Evolutionary conservation across 2,113 vertebrate genomes (phyloP).

Genomic region (Bothrops jararaca): DNA sequence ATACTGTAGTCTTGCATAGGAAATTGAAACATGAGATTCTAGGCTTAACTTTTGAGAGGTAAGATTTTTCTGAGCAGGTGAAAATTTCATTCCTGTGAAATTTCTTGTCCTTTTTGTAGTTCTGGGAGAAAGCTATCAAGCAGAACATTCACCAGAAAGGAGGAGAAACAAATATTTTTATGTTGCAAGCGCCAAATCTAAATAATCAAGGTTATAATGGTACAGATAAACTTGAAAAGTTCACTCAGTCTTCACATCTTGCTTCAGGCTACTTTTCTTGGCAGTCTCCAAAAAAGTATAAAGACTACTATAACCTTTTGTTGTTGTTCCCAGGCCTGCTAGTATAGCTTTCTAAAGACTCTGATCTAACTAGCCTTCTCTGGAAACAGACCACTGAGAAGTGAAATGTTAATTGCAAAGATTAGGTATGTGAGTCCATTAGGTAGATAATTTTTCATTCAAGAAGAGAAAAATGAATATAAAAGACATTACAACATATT

Average conservation of each 20-base stretch:
- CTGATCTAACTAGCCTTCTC: slow-evolving; percentile 38
- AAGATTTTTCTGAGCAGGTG: neutral
- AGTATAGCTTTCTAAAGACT: slow-evolving; percentile 14
- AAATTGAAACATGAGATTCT: neutral
- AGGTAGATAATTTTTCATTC: slow-evolving; percentile 32
- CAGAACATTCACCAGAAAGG: slow-evolving; percentile 43
- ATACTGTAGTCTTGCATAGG: neutral
- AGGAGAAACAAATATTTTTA: slow-evolving; percentile 67
- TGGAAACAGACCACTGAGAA: slow-evolving; percentile 35
- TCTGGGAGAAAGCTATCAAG: slow-evolving; percentile 29
- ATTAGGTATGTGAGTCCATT: slow-evolving; percentile 25
- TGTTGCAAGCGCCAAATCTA: slow-evolving; percentile 37
- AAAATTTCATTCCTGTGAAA: neutral
- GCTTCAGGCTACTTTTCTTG: slow-evolving; percentile 57
- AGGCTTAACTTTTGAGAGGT: neutral
- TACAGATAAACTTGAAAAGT: slow-evolving; percentile 45
- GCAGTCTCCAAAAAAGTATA: slow-evolving; percentile 44
- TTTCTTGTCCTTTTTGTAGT: neutral
- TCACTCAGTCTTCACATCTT: slow-evolving; percentile 51
- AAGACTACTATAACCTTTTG: slow-evolving; percentile 24
- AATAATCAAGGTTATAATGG: slow-evolving; percentile 60
- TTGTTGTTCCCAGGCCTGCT: slow-evolving; percentile 11
- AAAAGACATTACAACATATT: neutral
- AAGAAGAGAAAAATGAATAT: slow-evolving; percentile 20
- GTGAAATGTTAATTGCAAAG: slow-evolving; percentile 17